Base-by-base conservation (phyloP, 2,888 invertebrate species). In the Caenorhabditis sp. region DNA sequence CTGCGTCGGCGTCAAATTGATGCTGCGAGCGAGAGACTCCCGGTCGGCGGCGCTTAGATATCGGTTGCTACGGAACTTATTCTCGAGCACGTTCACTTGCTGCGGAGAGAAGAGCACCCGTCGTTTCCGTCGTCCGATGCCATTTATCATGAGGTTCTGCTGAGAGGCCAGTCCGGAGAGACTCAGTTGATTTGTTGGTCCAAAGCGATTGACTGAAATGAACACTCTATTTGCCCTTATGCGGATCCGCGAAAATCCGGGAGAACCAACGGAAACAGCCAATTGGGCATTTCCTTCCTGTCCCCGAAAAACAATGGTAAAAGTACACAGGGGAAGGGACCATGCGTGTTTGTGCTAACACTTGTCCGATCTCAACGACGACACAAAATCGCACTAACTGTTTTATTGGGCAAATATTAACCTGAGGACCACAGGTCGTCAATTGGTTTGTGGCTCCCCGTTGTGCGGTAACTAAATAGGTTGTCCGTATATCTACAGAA, bases 21-120 rank as follows among this genome's bases (percentile, higher is more conserved):
- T 90, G 8, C 92, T 92, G 83, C 93, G 93, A 0, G 95, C 95
- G 82, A 95, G 92, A 80, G 94, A 93, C 89, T 96, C 95, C 8
- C 95, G 91, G 89, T 96, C 95, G 0, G 94, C 94, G 0, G 95
- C 95, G 2, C 94, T 95, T 8, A 96, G 92, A 90, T 96, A 96
- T 78, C 94, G 93, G 87, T 95, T 95, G 68, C 93, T 93, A 81
- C 93, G 93, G 90, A 96, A 96, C 9, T 95, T 92, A 15, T 94
- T 93, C 89, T 96, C 95, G 81, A 96, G 89, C 65, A 81, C 78
- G 52, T 50, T 13, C 1, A 81, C 81, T 89, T 92, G 92, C 0
- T 91, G 91, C 90, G 92, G 90, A 0, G 95, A 94, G 91, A 96
- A 96, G 0, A 96, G 92, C 0, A 96, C 94, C 35, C 96, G 92